These are phyloP conservation scores for Lethenteron camtschaticum DNA, from an alignment of 2,113 vertebrate genomes.

Conservation along the genomic window DNA sequence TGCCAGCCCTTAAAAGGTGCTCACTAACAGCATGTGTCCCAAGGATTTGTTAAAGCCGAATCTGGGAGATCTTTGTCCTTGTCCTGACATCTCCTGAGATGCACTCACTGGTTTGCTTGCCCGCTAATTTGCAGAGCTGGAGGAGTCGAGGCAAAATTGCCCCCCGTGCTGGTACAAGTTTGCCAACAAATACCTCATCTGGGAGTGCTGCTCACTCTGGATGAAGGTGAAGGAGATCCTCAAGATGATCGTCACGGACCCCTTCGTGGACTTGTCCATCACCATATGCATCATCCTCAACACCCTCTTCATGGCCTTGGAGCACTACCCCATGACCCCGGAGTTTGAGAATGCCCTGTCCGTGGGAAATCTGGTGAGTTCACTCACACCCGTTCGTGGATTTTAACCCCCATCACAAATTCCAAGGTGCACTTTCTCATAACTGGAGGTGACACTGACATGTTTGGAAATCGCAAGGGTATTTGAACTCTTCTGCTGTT, in stretches of 20 bases:
- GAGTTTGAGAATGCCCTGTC: conserved; percentile 76
- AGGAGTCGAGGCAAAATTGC: conserved; percentile 68
- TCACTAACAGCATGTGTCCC: no score
- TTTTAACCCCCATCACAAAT: neutral
- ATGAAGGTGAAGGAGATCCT: conserved; percentile 50
- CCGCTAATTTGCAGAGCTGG: conserved; percentile 38
- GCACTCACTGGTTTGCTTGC: no score
- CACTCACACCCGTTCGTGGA: no score
- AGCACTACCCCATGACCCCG: conserved; percentile 86
- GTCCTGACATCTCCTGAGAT: no score
- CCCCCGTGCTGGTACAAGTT: conserved; percentile 79
- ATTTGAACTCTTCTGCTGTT: no score
- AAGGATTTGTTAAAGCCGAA: no score
- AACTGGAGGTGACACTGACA: no score
- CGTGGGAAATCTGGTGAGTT: conserved; percentile 68
- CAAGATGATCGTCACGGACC: conserved; percentile 80
- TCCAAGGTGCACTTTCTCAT: neutral
- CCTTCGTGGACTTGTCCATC: conserved; percentile 74
- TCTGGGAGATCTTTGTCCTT: no score
- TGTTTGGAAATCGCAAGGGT: no score
- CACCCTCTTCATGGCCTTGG: conserved; percentile 90
- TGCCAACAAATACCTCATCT: conserved; percentile 60
- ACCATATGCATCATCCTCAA: conserved; percentile 92
- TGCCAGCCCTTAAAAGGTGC: no score
- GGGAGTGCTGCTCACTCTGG: conserved; percentile 63